Evolutionary conservation across 2,888 invertebrate species (phyloP).

Genomic region (Cryptocheilus praepositus): DNA sequence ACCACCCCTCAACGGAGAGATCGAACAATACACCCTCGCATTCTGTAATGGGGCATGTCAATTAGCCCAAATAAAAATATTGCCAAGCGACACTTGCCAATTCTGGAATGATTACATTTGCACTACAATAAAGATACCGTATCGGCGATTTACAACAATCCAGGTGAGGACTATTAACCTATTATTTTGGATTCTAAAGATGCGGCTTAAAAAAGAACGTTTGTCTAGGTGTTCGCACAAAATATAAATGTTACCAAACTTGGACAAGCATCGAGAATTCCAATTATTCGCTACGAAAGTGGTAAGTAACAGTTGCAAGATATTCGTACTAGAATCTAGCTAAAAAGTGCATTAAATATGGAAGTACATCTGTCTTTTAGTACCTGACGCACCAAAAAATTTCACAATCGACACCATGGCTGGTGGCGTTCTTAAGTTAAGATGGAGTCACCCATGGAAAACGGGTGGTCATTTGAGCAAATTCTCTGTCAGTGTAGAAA

Average conservation of each 20-base stretch:
- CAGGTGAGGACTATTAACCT: slow-evolving; percentile 7
- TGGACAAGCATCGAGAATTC: not conserved
- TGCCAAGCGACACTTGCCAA: slow-evolving; percentile 26
- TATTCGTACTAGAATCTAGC: too few relatives aligned
- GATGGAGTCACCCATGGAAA: slow-evolving; percentile 54
- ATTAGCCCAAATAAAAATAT: not conserved
- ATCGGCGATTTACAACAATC: not conserved
- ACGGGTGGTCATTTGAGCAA: slow-evolving; percentile 37
- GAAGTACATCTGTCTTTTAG: slow-evolving; percentile 28
- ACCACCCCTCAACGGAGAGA: slow-evolving; percentile 53
- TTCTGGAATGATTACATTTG: slow-evolving; percentile 49
- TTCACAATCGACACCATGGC: slow-evolving; percentile 4
- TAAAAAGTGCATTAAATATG: not conserved
- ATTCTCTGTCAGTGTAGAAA: slow-evolving; percentile 37
- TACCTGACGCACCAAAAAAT: slow-evolving; percentile 29
- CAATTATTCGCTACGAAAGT: not conserved
- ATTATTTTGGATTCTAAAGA: not conserved
- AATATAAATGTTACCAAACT: slow-evolving; percentile 45
- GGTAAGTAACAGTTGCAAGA: not conserved
- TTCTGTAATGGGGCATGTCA: not conserved
- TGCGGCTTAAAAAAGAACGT: not conserved
- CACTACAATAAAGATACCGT: slow-evolving; percentile 10
- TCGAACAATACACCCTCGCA: slow-evolving; percentile 38
- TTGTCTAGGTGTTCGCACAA: slow-evolving; percentile 45
- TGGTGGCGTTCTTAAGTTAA: slow-evolving; percentile 30